These are phyloP conservation scores for Euwallacea fornicatus DNA, from an alignment of 1,140 invertebrate species.

Conservation along the genomic window DNA sequence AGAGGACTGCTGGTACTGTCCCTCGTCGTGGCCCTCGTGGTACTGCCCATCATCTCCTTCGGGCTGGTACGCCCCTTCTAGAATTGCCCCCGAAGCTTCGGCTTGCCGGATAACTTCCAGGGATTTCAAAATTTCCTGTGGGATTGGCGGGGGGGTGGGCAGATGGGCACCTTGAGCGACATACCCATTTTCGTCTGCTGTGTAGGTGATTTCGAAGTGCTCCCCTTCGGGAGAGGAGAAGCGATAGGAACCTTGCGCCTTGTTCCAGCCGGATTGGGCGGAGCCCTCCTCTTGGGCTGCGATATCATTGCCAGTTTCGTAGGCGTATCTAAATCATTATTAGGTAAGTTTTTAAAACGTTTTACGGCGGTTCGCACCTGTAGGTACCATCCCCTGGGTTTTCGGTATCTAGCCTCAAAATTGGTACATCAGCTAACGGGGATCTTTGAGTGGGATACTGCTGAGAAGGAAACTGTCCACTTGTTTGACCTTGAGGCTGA, in stretches of 20 bases:
- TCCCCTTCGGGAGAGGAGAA: slow-evolving; percentile 52
- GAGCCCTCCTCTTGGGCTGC: slow-evolving; percentile 49
- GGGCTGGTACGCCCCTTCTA: slow-evolving; percentile 26
- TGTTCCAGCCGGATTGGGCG: slow-evolving; percentile 34
- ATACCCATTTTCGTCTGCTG: slow-evolving; percentile 71
- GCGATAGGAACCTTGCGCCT: slow-evolving; percentile 47
- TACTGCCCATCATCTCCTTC: slow-evolving; percentile 30
- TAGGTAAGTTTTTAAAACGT: background rate
- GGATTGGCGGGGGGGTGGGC: slow-evolving; percentile 60
- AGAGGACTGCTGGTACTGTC: slow-evolving; percentile 18
- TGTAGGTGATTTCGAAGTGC: slow-evolving; percentile 51
- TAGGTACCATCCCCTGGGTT: slow-evolving; percentile 37
- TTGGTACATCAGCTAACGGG: slow-evolving; percentile 26
- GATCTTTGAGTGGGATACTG: slow-evolving; percentile 21
- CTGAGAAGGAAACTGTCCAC: background rate
- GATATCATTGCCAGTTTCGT: slow-evolving; percentile 58
- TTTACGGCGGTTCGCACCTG: slow-evolving; percentile 28
- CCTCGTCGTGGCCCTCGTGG: slow-evolving; percentile 26
- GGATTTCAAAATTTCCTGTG: slow-evolving; percentile 57
- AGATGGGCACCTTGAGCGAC: slow-evolving; percentile 60
- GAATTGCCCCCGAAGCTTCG: slow-evolving; percentile 18
- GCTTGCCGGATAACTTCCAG: slow-evolving; percentile 54
- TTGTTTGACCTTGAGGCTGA: background rate
- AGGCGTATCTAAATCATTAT: slow-evolving; percentile 47
- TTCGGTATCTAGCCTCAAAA: slow-evolving; percentile 32